These are phyloP conservation scores for Halisarca cf. caerulea DNA, from an alignment of 37 sponge, comb jelly and placozoan species.

Conservation along the genomic window DNA sequence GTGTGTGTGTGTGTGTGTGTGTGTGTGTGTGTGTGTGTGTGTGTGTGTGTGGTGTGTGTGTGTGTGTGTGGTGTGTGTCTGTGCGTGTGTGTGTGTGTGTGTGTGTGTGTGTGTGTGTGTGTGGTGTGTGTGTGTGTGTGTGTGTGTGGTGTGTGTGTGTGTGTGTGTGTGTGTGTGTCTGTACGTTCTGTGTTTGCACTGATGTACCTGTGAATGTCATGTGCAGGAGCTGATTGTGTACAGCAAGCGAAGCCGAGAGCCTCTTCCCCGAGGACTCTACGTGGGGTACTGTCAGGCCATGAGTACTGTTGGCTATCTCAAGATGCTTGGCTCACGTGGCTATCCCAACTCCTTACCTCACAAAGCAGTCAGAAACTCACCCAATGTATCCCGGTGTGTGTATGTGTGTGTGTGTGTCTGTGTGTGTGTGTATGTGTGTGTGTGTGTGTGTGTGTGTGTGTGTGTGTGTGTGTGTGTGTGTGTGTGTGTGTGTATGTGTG, in stretches of 20 bases:
- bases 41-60: not conserved
- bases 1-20: not conserved
- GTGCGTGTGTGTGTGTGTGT: no score
- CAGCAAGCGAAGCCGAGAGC: not conserved
- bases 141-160: not conserved
- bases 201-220: no score
- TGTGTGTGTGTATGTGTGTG: not conserved
- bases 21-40: not conserved
- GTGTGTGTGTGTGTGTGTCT: not conserved
- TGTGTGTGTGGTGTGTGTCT: not conserved
- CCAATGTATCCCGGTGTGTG: constrained; percentile 62
- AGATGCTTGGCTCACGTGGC: constrained; percentile 51
- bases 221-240: constrained; percentile 15
- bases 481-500: constrained; percentile 19
- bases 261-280: constrained; percentile 59
- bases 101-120: not conserved
- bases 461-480: constrained; percentile 17
- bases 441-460: constrained; percentile 17
- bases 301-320: constrained; percentile 68
- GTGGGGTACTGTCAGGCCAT: constrained; percentile 77
- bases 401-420: constrained; percentile 18
- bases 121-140: not conserved
- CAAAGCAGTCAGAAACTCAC: constrained; percentile 67
- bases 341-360: constrained; percentile 77
- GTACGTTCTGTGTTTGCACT: not conserved